Base-by-base conservation (phyloP, 2,888 invertebrate genomes). In the Dioctria rufipes region DNA sequence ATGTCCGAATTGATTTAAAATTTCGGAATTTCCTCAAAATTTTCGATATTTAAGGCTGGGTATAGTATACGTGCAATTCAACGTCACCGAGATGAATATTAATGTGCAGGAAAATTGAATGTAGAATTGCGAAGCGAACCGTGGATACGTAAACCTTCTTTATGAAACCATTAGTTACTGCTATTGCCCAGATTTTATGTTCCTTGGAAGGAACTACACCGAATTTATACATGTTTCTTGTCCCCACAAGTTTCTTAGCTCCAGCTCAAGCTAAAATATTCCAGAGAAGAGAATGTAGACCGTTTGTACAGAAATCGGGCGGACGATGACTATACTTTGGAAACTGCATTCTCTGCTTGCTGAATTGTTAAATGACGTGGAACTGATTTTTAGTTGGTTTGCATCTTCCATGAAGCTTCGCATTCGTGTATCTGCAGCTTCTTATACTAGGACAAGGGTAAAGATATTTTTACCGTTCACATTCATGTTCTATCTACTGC, bases 141-240 rank as follows among this genome's bases (percentile, higher is more conserved):
- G 75, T 75, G 75, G 75, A 75, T 75, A 75, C 61, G 75, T 75
- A 75, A 75, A 75, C 60, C 75, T 75, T 43, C 75, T 75, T 75
- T 75, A 75, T 75, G 75, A 75, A 75, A 75, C 75, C 75, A 75
- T 75, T 75, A 75, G 60, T 75, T 75, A 75, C 60, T 61, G 75
- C 43, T 75, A 75, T 75, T 75, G 75, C 75, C 75, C 75, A 61
- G 75, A 75, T 75, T 75, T 61, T 75, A 75, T 46, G 61, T 75
- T 43, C 60, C 43, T 43, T 58, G 75, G 25, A 54, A 40, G 54
- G 40, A 75, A 46, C 61, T 60, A 75, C 58, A 75, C 46, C 60
- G 61, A 75, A 75, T 75, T 75, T 75, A 75, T 75, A 39, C 46
- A 11, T 60, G 43, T 75, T 75, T 51, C 43, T 60, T 75, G 61